These are phyloP conservation scores for Vanessa tameamea DNA, from an alignment of 1,140 invertebrate species.

Conservation along the genomic window DNA sequence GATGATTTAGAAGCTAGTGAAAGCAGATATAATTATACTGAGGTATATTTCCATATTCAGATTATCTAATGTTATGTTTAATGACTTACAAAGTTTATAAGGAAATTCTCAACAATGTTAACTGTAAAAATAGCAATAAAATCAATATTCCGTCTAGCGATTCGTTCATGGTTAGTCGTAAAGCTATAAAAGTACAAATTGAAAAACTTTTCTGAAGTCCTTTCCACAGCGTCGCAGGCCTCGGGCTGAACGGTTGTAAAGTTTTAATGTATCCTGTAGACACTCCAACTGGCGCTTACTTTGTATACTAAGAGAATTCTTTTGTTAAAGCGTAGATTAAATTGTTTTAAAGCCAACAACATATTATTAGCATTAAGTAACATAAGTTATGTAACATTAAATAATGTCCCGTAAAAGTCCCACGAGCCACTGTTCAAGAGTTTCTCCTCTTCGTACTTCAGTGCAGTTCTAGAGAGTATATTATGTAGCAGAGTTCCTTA, in stretches of 20 bases:
- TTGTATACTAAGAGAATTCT: neutral
- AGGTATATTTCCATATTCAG: conserved; percentile 43
- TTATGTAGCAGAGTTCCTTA: no score
- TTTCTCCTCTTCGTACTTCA: neutral
- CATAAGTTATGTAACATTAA: no score
- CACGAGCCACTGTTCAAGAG: neutral
- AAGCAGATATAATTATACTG: conserved; percentile 57
- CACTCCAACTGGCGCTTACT: neutral
- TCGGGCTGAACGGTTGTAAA: conserved; percentile 25
- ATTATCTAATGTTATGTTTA: neutral
- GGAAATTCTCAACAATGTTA: neutral
- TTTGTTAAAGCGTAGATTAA: no score
- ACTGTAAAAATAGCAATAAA: neutral
- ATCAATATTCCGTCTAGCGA: conserved; percentile 7
- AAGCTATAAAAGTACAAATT: conserved; percentile 34
- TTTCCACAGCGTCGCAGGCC: conserved; percentile 17
- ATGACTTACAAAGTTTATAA: no score
- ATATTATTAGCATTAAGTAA: no score
- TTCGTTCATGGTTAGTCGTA: conserved; percentile 9
- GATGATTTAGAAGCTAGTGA: conserved; percentile 67
- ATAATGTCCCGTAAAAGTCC: no score
- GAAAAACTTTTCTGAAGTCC: conserved; percentile 33
- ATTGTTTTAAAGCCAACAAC: no score
- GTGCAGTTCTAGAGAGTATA: no score
- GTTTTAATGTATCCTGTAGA: conserved; percentile 33